Base-by-base conservation (phyloP, 2,888 invertebrate species). In the Erebia ligea region DNA sequence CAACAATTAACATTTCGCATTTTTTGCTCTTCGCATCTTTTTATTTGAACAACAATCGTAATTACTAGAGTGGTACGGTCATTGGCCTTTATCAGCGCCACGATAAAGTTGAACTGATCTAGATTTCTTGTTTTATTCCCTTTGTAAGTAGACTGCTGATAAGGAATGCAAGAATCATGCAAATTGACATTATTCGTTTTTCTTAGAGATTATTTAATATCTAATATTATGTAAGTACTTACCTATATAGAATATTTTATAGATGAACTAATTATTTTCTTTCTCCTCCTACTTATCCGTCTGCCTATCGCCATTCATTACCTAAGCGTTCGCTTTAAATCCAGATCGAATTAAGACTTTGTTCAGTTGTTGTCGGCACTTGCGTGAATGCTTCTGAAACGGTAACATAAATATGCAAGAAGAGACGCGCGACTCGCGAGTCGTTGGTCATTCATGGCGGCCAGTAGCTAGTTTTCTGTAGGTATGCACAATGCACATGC, bases 81-180 rank as follows among this genome's bases (percentile, higher is more conserved):
- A 77, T 76, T 81, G 84, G 73, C 77, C 88, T 76, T 76, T 68
- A 75, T 78, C 75, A 74, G 54, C 69, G 62, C 70, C 54, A 77
- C 84, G 88, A 89, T 89, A 89, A 85, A 81, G 77, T 76, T 68
- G 73, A 65, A 73, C 77, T 83, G 80, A 84, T 81, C 81, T 80
- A 77, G 80, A 74, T 74, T 74, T 66, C 68, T 70, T 66, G 70
- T 80, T 78, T 73, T 78, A 82, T 84, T 88, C 84, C 81, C 84
- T 83, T 85, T 85, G 85, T 84, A 83, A 68, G 75, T 73, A 74
- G 68, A 71, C 65, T 59, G 42, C 64, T 25, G 77, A 79, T 77
- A 76, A 75, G 68, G 58, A 75, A 69, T 73, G 75, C 76, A 72
- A 63, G 62, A 68, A 63, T n/a, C n/a, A n/a, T 48, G 50, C 52